Percentiles rank a stretch among this genome's conserved stretches.
These are phyloP conservation scores for Psittacara wagleri DNA, from an alignment of 2,113 vertebrate species.

Conservation along the genomic window DNA sequence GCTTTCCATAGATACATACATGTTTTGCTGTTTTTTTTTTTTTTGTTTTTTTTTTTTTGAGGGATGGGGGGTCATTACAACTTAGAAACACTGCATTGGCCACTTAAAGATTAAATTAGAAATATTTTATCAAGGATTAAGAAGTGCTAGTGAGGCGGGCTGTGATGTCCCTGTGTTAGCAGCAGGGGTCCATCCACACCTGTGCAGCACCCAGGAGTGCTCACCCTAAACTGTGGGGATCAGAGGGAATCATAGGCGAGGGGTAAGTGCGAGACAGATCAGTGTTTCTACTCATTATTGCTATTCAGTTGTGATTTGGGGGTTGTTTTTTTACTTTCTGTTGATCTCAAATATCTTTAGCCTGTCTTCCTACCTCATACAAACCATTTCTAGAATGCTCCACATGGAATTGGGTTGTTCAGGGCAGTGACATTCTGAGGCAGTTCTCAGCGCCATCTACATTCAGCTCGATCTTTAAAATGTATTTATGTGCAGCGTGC, in stretches of 20 bases:
- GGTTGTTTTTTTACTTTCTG: neutral
- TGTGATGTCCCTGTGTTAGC: accelerated
- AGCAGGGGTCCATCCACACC: neutral
- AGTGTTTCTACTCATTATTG: neutral
- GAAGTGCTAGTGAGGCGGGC: neutral
- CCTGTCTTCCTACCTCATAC: neutral
- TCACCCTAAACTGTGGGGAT: neutral
- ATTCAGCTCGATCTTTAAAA: neutral
- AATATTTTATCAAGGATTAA: neutral
- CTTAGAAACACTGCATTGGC: neutral
- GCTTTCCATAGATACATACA: neutral
- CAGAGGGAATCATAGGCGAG: accelerated
- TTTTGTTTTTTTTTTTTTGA: neutral
- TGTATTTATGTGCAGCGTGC: neutral
- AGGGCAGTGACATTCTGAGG: neutral
- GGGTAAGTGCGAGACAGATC: neutral
- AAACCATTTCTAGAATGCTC: neutral
- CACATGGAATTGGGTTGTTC: neutral
- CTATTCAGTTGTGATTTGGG: neutral
- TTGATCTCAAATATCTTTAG: neutral
- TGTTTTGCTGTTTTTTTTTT: neutral
- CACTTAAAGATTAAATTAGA: neutral
- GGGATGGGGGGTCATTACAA: neutral
- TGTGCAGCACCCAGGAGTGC: neutral
- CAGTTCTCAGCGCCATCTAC: neutral